A percentile compares a stretch with the other conserved stretches of the same genome.
Conservation (phyloP, 92 coral and sea anemone genomes). For the Heliopora coerulea region DNA sequence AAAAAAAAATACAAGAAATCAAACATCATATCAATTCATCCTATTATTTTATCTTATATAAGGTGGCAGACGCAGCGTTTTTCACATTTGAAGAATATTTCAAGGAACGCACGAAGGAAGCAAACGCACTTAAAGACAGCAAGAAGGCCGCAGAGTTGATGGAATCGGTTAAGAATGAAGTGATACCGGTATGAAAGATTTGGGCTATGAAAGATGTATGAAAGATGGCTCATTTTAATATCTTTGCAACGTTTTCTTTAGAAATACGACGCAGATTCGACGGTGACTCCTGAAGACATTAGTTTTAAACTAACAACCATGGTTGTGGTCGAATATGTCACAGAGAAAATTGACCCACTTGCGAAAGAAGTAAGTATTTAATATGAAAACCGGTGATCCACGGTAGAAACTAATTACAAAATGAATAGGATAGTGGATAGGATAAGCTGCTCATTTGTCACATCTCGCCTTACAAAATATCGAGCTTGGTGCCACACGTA, state of each 20-base stretch:
- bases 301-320: slow-evolving; percentile 10
- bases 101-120: slow-evolving; percentile 61
- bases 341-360: slow-evolving; percentile 28
- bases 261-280: slow-evolving; percentile 38
- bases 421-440: too few relatives aligned
- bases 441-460: too few relatives aligned
- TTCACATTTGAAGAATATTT: slow-evolving; percentile 74
- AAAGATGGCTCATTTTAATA: neutral
- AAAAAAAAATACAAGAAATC: neutral
- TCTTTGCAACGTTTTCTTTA: slow-evolving; percentile 1
- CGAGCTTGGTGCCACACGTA: too few relatives aligned
- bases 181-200: slow-evolving; percentile 55
- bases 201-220: neutral
- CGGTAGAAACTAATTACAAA: too few relatives aligned
- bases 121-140: slow-evolving; percentile 62
- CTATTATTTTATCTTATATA: neutral
- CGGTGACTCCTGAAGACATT: slow-evolving; percentile 9
- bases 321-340: slow-evolving; percentile 13
- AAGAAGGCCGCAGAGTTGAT: slow-evolving; percentile 65
- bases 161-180: slow-evolving; percentile 66
- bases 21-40: neutral
- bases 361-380: slow-evolving; percentile 25
- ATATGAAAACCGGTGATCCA: too few relatives aligned
- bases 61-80: slow-evolving; percentile 71
- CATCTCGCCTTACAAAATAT: too few relatives aligned